These are phyloP conservation scores for Psittacula echo DNA, from an alignment of 2,797 vertebrate species.

Conservation along the genomic window DNA sequence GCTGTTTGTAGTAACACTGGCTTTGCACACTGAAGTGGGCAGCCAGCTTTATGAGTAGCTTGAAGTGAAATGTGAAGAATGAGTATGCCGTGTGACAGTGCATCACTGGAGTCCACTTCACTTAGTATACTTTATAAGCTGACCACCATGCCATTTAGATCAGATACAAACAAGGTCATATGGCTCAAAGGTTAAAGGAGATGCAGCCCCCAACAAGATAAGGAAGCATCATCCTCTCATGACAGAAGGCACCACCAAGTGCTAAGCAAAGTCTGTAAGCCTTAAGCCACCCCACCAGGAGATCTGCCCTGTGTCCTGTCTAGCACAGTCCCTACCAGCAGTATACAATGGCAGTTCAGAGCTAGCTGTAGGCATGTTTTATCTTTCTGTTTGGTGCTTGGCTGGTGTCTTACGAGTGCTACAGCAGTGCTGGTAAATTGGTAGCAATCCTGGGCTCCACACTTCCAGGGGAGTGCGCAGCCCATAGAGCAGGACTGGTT, in stretches of 20 bases:
- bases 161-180: accelerated
- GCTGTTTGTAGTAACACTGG: conserved; percentile 62
- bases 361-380: not conserved
- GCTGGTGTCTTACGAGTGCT: not conserved
- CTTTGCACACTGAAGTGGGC: conserved; percentile 50
- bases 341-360: not conserved
- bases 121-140: not conserved
- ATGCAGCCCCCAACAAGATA: not conserved
- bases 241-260: not conserved
- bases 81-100: not conserved
- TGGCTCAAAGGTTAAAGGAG: not conserved
- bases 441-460: too few species aligned
- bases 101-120: not conserved
- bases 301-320: not conserved
- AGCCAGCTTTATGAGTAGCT: conserved; percentile 45
- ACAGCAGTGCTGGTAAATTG: not conserved
- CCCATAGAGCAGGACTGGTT: not conserved
- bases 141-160: not conserved
- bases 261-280: not conserved
- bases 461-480: not conserved
- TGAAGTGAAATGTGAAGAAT: conserved; percentile 52
- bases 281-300: not conserved
- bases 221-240: not conserved
- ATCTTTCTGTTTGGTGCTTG: not conserved
- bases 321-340: not conserved